Evolutionary conservation across 2,888 invertebrate species (phyloP).

Genomic region (Stramonita haemastoma): DNA sequence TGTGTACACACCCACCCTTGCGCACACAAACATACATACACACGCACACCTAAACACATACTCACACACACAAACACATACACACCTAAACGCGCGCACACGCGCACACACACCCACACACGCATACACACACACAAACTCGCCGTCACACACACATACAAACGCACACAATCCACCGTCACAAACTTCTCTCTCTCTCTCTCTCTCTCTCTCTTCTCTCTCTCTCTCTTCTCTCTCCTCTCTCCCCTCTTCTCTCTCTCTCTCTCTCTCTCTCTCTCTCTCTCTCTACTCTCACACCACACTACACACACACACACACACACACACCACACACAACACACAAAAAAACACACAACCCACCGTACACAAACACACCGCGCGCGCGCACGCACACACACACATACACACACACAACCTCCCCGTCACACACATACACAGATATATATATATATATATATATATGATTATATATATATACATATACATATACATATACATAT

Average conservation of each 20-base stretch:
- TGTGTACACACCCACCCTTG: too few relatives aligned
- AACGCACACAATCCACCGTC: too few relatives aligned
- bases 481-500: neutral
- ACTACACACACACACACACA: neutral
- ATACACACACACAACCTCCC: too few relatives aligned
- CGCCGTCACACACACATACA: too few relatives aligned
- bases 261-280: neutral
- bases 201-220: neutral
- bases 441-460: neutral
- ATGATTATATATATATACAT: neutral
- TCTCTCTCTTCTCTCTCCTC: neutral
- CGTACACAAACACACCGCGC: too few relatives aligned
- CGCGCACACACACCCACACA: too few relatives aligned
- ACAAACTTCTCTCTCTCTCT: too few relatives aligned
- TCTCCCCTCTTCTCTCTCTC: constrained; percentile 13
- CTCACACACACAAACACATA: neutral
- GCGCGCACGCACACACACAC: neutral
- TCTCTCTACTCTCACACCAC: neutral
- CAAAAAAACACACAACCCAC: too few relatives aligned
- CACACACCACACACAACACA: too few relatives aligned
- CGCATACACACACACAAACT: too few relatives aligned
- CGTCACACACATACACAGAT: neutral
- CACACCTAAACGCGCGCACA: neutral
- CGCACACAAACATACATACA: neutral
- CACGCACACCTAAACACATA: neutral